Evolutionary conservation across 2,797 vertebrate genomes (phyloP).

Genomic region (Setipinna tenuifilis): DNA sequence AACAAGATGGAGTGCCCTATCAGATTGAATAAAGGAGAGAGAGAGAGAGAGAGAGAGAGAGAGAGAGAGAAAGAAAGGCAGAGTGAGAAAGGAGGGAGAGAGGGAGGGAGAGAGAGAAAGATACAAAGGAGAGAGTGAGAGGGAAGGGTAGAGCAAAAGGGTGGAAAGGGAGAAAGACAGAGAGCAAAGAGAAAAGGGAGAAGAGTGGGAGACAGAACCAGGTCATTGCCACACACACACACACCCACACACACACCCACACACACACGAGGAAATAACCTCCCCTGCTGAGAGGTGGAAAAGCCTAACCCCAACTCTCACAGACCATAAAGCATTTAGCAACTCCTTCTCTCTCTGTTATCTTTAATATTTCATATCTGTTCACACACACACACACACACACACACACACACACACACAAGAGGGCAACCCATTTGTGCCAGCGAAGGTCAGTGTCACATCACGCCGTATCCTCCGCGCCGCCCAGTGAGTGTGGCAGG

Average conservation of each 20-base stretch:
- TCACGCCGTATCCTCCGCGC: neutral
- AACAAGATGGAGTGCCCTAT: constrained; percentile 14
- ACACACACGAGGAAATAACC: neutral
- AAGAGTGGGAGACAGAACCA: constrained; percentile 16
- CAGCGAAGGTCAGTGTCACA: neutral
- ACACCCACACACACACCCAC: constrained; percentile 15
- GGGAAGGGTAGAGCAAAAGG: constrained; percentile 26
- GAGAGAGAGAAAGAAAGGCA: neutral
- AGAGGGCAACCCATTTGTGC: neutral
- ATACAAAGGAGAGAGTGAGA: neutral
- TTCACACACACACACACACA: neutral
- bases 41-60: neutral
- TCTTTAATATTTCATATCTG: constrained; percentile 5
- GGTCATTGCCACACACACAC: neutral
- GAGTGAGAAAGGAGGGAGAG: constrained; percentile 40
- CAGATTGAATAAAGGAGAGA: neutral
- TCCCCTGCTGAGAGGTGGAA: neutral
- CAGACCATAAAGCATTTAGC: constrained; percentile 3
- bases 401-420: neutral
- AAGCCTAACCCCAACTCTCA: neutral
- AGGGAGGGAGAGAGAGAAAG: constrained; percentile 22
- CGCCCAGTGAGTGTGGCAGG: neutral
- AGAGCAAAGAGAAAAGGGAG: neutral
- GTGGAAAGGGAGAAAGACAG: constrained; percentile 14
- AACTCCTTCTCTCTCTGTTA: neutral